Evolutionary conservation across 2,113 vertebrate genomes (phyloP), one percentile per base, ranked within the genome.

Genomic region (Phasianus colchicus): DNA sequence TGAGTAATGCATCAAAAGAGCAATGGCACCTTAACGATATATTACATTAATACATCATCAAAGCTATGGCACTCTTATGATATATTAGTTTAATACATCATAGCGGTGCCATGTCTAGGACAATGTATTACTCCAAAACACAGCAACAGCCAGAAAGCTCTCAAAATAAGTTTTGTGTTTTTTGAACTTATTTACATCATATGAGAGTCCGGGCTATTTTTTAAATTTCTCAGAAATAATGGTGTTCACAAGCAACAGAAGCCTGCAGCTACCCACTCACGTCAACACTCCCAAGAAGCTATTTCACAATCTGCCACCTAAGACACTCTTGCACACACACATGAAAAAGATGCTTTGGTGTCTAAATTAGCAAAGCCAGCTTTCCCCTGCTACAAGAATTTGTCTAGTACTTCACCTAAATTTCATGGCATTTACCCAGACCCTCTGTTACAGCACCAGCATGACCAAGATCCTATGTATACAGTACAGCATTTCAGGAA

Each of bases 21-120:
- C 96, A 93, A 96, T 89, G 97, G 96, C 90, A 92, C 96, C 96
- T 93, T 97, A 96, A 97, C 30, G 70, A 97, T 88, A 90, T 83
- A 96, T 96, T 84, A 90, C 96, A 93, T 96, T 95, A 96, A 97
- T 98, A 96, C 71, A 97, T 98, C 98, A 97, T 94, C 97, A 97
- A 90, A 95, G 94, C 90, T 64, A 15, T 66, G 97, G 86, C 97
- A 97, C 64, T 83, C 97, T 90, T 66, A 88, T 96, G 96, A 98
- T 96, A 30, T 57, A 97, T 97, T 92, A 77, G 75, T 86, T 96
- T 95, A 95, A 97, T 97, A 88, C 78, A 96, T 98, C 97, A 96
- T 50, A 63, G 89, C 48, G 76, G 67, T 77, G 97, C 92, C 71
- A 21, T 52, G 66, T 75, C 89, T 88, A 24, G 22, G 82, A 95